A percentile compares a stretch with the other conserved stretches of the same genome.
These are phyloP conservation scores for Pseudochromis fuscus DNA, from an alignment of 2,797 vertebrate genomes.

Conservation along the genomic window DNA sequence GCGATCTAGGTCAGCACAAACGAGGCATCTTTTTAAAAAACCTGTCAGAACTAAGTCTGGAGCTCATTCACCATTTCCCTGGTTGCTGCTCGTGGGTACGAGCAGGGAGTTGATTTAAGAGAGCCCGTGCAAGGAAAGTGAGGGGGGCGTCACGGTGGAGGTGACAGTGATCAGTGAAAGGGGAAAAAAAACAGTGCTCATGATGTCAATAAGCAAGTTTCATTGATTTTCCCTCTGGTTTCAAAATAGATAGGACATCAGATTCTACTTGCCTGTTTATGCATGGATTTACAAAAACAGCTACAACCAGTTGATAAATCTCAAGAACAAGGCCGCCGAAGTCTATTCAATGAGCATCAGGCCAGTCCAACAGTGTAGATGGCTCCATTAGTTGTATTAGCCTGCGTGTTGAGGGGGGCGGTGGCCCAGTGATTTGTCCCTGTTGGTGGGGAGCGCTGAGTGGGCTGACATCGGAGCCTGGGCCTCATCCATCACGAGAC, in stretches of 20 bases:
- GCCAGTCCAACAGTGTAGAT: slow-evolving; percentile 54
- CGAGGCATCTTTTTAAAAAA: slow-evolving; percentile 67
- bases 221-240: slow-evolving; percentile 21
- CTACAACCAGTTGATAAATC: slow-evolving; percentile 45
- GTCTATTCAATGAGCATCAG: slow-evolving; percentile 53
- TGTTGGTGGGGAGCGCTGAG: slow-evolving; percentile 68
- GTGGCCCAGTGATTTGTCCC: slow-evolving; percentile 76
- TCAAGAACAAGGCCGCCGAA: slow-evolving; percentile 21
- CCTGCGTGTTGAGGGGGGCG: slow-evolving; percentile 54
- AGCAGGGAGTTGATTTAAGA: slow-evolving; percentile 64
- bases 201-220: slow-evolving; percentile 22
- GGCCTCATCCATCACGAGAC: slow-evolving; percentile 79
- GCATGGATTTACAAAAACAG: slow-evolving; percentile 40
- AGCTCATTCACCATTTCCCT: slow-evolving; percentile 70
- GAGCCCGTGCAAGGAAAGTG: slow-evolving; percentile 46
- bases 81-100: slow-evolving; percentile 49
- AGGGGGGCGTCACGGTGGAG: slow-evolving; percentile 14
- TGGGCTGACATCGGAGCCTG: slow-evolving; percentile 66
- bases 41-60: slow-evolving; percentile 71
- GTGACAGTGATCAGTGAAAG: slow-evolving; percentile 39
- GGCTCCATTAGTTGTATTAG: slow-evolving; percentile 79
- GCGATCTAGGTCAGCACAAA: slow-evolving; percentile 82
- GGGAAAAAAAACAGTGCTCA: background rate
- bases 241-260: slow-evolving; percentile 6
- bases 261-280: slow-evolving; percentile 16